Evolutionary conservation across 2,888 invertebrate genomes (phyloP).

Genomic region (Drosophila meridionalis): DNA sequence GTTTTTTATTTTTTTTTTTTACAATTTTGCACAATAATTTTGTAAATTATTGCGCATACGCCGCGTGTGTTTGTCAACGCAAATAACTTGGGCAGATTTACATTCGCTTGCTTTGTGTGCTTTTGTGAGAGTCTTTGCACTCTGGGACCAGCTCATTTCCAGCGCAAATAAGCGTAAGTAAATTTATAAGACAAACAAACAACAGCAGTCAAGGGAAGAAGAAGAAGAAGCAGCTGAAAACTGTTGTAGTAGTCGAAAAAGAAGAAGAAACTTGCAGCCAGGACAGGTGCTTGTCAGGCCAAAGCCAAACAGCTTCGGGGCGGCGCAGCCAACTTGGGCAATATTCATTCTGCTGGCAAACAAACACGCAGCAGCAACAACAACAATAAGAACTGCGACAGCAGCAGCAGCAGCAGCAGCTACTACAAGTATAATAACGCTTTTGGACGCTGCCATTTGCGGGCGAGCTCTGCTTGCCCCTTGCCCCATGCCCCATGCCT

Average conservation of each 20-base stretch:
- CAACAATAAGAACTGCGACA: slow-evolving; percentile 34
- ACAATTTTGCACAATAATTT: slow-evolving; percentile 69
- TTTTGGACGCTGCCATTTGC: slow-evolving; percentile 76
- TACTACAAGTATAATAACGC: slow-evolving; percentile 66
- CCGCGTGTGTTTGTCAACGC: slow-evolving; percentile 65
- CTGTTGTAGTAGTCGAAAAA: slow-evolving; percentile 18
- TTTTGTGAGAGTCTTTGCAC: slow-evolving; percentile 47
- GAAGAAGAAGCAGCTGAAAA: background rate
- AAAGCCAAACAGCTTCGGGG: slow-evolving; percentile 74
- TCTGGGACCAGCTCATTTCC: slow-evolving; percentile 71
- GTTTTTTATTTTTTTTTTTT: slow-evolving; percentile 11
- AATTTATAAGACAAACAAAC: slow-evolving; percentile 80
- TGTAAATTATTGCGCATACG: slow-evolving; percentile 76
- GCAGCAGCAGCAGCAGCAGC: slow-evolving; percentile 66
- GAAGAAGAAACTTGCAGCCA: slow-evolving; percentile 42
- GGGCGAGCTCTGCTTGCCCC: slow-evolving; percentile 38
- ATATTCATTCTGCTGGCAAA: slow-evolving; percentile 76
- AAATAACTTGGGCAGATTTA: slow-evolving; percentile 47
- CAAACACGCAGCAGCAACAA: slow-evolving; percentile 71
- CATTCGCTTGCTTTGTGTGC: slow-evolving; percentile 7
- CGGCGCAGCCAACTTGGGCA: slow-evolving; percentile 58
- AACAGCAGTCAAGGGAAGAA: slow-evolving; percentile 18
- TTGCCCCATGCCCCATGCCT: background rate
- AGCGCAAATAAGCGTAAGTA: slow-evolving; percentile 79
- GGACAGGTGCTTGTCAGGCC: slow-evolving; percentile 67